Percentiles rank a stretch among this genome's conserved stretches.
Conservation (phyloP, 2,888 invertebrate genomes). For the Drosophila kokeensis region DNA sequence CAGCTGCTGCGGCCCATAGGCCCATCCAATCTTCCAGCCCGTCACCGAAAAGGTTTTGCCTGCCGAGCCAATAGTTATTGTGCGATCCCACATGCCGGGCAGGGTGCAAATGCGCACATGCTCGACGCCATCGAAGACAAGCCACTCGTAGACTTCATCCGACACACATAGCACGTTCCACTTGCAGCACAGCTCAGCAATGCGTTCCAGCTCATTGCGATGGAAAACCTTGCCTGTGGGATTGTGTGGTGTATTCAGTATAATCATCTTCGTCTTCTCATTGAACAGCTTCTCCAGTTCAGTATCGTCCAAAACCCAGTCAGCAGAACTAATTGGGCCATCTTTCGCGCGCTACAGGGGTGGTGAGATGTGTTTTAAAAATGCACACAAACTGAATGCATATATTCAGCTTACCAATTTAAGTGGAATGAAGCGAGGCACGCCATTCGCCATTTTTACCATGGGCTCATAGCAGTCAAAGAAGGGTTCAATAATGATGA, state of each 20-base stretch:
- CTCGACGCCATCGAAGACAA: conserved; percentile 92
- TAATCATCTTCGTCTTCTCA: conserved; percentile 95
- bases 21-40: conserved; percentile 99
- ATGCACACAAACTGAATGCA: neutral
- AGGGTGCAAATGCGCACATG: conserved; percentile 97
- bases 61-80: conserved; percentile 98
- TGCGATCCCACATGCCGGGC: conserved; percentile 99
- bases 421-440: conserved; percentile 94
- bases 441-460: conserved; percentile 94
- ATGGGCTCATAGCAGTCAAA: conserved; percentile 99
- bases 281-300: conserved; percentile 94
- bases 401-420: conserved; percentile 88
- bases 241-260: conserved; percentile 99
- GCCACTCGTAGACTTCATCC: conserved; percentile 99
- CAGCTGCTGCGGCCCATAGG: conserved; percentile 93
- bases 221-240: conserved; percentile 95
- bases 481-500: conserved; percentile 98
- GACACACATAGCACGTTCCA: conserved; percentile 96
- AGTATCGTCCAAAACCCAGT: conserved; percentile 94
- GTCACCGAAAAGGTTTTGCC: conserved; percentile 99
- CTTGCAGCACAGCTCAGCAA: conserved; percentile 95
- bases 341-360: conserved; percentile 71
- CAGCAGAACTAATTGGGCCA: conserved; percentile 88
- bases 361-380: neutral
- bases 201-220: conserved; percentile 88